Percentiles rank a stretch among this genome's conserved stretches.
phyloP scores from a whole-genome alignment of 2,113 vertebrate species.

The Lepisosteus oculatus region DNA sequence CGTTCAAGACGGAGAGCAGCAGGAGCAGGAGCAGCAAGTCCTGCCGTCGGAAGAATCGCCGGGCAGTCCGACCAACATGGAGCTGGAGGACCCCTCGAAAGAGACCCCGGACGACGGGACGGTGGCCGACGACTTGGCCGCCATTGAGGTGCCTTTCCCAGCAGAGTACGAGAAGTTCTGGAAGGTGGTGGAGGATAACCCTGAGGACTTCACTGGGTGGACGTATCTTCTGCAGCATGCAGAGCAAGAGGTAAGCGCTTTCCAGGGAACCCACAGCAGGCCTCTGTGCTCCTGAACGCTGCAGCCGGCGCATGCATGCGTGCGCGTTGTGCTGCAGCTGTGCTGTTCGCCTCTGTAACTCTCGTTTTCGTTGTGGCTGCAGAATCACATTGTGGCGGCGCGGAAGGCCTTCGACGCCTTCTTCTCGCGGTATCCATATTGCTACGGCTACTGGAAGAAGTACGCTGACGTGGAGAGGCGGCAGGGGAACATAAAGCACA shows the following conservation, averaged over 20 bases:
- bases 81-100: slow-evolving; percentile 70
- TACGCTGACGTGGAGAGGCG: slow-evolving; percentile 95
- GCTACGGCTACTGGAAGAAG: slow-evolving; percentile 99
- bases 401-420: slow-evolving; percentile 90
- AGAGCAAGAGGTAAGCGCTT: slow-evolving; percentile 88
- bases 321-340: not conserved
- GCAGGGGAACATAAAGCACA: slow-evolving; percentile 80
- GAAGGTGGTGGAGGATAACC: slow-evolving; percentile 88
- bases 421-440: slow-evolving; percentile 92
- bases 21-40: slow-evolving; percentile 18
- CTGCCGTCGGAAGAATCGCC: slow-evolving; percentile 63
- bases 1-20: slow-evolving; percentile 24
- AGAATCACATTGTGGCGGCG: slow-evolving; percentile 84
- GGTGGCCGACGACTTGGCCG: not conserved
- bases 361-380: slow-evolving; percentile 23
- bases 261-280: not conserved
- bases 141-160: slow-evolving; percentile 68
- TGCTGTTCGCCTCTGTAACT: not conserved
- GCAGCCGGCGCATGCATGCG: no score
- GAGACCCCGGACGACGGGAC: slow-evolving; percentile 59
- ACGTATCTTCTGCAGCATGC: slow-evolving; percentile 94
- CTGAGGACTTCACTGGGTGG: slow-evolving; percentile 96
- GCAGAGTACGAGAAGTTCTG: slow-evolving; percentile 90
- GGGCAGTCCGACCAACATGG: slow-evolving; percentile 68
- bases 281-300: not conserved